Conservation (phyloP, 2,888 invertebrate species). For the Drosophila demipolita region DNA sequence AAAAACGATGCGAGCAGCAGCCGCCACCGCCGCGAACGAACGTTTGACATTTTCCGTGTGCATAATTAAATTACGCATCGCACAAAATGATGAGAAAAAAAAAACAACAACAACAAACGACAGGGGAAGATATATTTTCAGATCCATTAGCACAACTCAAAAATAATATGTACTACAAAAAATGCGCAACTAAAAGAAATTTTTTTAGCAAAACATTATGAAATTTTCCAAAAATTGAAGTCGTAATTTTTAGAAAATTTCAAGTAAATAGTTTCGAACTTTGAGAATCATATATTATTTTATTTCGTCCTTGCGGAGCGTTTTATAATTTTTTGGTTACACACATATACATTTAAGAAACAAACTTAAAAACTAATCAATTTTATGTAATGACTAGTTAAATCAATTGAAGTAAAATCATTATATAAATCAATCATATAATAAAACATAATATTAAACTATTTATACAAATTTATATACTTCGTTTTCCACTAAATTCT, state of each 20-base stretch:
- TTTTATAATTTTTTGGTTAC: background rate
- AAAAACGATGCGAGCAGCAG: conserved; percentile 65
- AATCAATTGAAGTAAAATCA: background rate
- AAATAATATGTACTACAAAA: background rate
- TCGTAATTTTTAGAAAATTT: background rate
- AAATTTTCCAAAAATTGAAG: background rate
- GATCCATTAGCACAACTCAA: conserved; percentile 23
- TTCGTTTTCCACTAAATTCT: background rate
- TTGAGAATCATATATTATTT: background rate
- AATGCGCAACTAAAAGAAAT: background rate
- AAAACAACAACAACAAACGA: background rate
- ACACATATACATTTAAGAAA: background rate
- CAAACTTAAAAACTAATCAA: background rate
- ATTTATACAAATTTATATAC: too few species aligned
- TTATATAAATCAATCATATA: background rate
- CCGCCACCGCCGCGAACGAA: conserved; percentile 45
- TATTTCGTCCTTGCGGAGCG: background rate
- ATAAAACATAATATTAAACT: background rate
- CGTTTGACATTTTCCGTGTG: conserved; percentile 77
- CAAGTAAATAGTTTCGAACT: background rate
- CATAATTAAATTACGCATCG: conserved; percentile 73
- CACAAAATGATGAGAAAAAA: conserved; percentile 16
- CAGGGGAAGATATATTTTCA: conserved; percentile 12
- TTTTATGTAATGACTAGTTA: background rate
- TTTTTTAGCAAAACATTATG: background rate